These are phyloP conservation scores for Scaptomyza caliginosa DNA, from an alignment of 2,888 invertebrate species.

Conservation along the genomic window DNA sequence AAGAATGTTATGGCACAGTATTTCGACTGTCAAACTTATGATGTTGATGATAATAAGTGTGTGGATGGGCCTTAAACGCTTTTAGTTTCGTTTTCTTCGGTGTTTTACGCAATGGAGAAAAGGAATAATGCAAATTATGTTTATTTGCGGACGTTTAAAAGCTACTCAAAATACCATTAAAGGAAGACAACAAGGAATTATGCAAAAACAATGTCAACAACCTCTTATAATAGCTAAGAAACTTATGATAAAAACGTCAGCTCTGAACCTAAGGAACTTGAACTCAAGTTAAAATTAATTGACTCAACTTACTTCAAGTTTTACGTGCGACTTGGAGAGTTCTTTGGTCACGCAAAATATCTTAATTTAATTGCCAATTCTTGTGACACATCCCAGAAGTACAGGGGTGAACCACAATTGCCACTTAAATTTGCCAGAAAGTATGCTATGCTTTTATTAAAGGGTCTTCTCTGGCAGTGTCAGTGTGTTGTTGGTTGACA, in stretches of 20 bases:
- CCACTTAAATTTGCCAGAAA: slow-evolving; percentile 19
- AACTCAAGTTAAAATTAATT: slow-evolving; percentile 40
- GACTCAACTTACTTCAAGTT: slow-evolving; percentile 9
- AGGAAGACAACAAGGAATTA: slow-evolving; percentile 30
- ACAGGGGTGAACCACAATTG: slow-evolving; percentile 13
- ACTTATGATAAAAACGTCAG: neutral
- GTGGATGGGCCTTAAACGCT: slow-evolving; percentile 3
- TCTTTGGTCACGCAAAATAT: slow-evolving; percentile 38
- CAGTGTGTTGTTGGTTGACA: slow-evolving; percentile 32
- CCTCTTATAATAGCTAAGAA: no score
- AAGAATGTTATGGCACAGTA: slow-evolving; percentile 29
- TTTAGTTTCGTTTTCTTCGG: slow-evolving; percentile 1
- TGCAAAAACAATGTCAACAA: slow-evolving; percentile 11
- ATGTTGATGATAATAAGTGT: slow-evolving; percentile 25
- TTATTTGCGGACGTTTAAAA: slow-evolving; percentile 32
- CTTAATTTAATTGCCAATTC: slow-evolving; percentile 64
- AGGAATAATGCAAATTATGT: neutral
- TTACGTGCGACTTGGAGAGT: slow-evolving; percentile 28
- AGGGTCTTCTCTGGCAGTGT: slow-evolving; percentile 6
- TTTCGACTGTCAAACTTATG: slow-evolving; percentile 29
- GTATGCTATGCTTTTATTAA: slow-evolving; percentile 29
- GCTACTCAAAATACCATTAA: slow-evolving; percentile 55
- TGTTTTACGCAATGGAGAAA: neutral
- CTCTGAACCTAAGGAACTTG: neutral
- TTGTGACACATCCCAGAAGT: neutral